Evolutionary conservation across 2,888 invertebrate species (phyloP).

Genomic region (Nycteola revayana): DNA sequence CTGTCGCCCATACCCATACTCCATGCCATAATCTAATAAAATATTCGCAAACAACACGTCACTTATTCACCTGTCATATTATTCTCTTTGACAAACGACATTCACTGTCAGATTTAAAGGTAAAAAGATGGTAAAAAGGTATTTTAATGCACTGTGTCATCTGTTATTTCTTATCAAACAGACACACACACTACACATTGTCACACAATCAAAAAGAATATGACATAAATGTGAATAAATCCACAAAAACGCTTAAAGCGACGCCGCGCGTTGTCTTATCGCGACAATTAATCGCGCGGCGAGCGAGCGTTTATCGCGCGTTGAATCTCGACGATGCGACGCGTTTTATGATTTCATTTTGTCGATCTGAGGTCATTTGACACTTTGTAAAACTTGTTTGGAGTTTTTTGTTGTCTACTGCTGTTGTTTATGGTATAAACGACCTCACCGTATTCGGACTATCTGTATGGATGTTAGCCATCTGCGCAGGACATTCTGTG

Average conservation of each 20-base stretch:
- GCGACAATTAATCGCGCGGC: constrained; percentile 57
- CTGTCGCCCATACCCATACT: too few relatives aligned
- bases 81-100: constrained; percentile 1
- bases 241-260: constrained; percentile 34
- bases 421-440: too few relatives aligned
- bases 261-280: constrained; percentile 56
- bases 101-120: constrained; percentile 12
- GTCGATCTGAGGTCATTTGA: constrained; percentile 50
- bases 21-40: too few relatives aligned
- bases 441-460: too few relatives aligned
- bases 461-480: too few relatives aligned
- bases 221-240: constrained; percentile 35
- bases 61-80: background rate
- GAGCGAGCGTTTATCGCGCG: constrained; percentile 47
- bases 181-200: constrained; percentile 14
- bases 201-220: constrained; percentile 29
- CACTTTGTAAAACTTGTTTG: constrained; percentile 37
- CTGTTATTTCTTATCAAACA: constrained; percentile 15
- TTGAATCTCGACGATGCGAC: constrained; percentile 47
- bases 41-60: too few relatives aligned
- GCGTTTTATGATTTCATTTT: constrained; percentile 62
- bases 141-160: constrained; percentile 1
- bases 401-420: constrained; percentile 12
- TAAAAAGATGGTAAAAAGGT: background rate
- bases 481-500: too few relatives aligned